Conservation (phyloP, 92 coral and sea anemone genomes). For the Porites evermanni region DNA sequence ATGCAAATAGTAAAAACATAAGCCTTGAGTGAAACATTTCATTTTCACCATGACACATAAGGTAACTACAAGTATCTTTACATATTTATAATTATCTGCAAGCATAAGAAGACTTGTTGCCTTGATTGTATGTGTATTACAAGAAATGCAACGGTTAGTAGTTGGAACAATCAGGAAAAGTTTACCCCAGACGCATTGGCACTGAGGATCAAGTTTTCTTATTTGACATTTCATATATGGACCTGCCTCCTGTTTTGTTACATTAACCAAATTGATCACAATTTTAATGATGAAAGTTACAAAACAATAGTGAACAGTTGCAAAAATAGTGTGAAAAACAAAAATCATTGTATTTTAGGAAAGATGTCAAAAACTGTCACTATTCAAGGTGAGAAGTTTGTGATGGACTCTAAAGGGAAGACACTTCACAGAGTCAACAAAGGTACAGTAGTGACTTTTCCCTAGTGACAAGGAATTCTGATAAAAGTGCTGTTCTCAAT, state of each 20-base stretch:
- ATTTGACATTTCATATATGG: too few relatives aligned
- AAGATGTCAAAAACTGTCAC: slow-evolving; percentile 64
- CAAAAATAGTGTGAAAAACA: not conserved
- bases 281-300: not conserved
- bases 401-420: slow-evolving; percentile 74
- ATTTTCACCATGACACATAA: too few relatives aligned
- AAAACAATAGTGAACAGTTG: not conserved
- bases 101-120: too few relatives aligned
- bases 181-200: too few relatives aligned
- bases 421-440: slow-evolving; percentile 68
- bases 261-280: not conserved
- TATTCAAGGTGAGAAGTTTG: slow-evolving; percentile 79
- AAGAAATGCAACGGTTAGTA: too few relatives aligned
- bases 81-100: too few relatives aligned
- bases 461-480: not conserved
- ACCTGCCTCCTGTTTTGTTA: not conserved
- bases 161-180: too few relatives aligned
- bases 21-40: too few relatives aligned
- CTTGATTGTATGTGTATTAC: too few relatives aligned
- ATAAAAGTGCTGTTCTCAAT: not conserved
- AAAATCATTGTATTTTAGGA: slow-evolving; percentile 12
- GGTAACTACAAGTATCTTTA: too few relatives aligned
- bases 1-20: too few relatives aligned
- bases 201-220: too few relatives aligned
- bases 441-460: slow-evolving; percentile 15